Evolutionary conservation across 2,888 invertebrate genomes (phyloP).

Genomic region (Mimas tiliae): DNA sequence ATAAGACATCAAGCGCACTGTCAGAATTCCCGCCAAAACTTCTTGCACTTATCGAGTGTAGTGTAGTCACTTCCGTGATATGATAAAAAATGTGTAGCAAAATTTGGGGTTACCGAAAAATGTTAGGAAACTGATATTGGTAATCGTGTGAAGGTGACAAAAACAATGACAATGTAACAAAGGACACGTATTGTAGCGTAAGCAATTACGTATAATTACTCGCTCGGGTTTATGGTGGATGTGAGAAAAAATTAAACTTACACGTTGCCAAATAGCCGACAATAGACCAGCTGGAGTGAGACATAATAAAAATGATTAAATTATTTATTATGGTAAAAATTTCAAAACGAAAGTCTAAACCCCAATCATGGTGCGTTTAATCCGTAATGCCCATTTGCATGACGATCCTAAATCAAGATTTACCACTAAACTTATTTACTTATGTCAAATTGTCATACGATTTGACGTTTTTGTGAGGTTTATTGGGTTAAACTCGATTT

Average conservation of each 20-base stretch:
- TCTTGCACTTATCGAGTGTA: too few species aligned
- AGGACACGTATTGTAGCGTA: conserved; percentile 19
- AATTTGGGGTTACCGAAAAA: neutral
- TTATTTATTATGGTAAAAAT: neutral
- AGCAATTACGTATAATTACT: conserved; percentile 18
- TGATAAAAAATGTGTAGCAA: too few species aligned
- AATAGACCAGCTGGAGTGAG: neutral
- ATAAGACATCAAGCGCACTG: too few species aligned
- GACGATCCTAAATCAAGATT: too few species aligned
- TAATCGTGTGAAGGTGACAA: conserved; percentile 20
- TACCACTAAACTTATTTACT: too few species aligned
- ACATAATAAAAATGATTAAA: neutral
- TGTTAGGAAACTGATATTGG: conserved; percentile 13
- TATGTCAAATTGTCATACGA: too few species aligned
- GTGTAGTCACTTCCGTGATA: too few species aligned
- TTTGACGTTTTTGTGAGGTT: too few species aligned
- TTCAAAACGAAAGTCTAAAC: neutral
- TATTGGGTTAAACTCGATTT: too few species aligned
- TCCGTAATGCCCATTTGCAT: too few species aligned
- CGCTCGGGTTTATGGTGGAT: neutral
- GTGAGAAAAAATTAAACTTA: conserved; percentile 22
- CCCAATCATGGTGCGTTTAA: too few species aligned
- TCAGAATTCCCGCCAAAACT: too few species aligned
- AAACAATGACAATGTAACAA: conserved; percentile 16
- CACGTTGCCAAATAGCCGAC: conserved; percentile 17